Percentiles rank a stretch among this genome's conserved stretches.
phyloP scores from a whole-genome alignment of 2,113 vertebrate genomes.

The Circaetus gallicus region DNA sequence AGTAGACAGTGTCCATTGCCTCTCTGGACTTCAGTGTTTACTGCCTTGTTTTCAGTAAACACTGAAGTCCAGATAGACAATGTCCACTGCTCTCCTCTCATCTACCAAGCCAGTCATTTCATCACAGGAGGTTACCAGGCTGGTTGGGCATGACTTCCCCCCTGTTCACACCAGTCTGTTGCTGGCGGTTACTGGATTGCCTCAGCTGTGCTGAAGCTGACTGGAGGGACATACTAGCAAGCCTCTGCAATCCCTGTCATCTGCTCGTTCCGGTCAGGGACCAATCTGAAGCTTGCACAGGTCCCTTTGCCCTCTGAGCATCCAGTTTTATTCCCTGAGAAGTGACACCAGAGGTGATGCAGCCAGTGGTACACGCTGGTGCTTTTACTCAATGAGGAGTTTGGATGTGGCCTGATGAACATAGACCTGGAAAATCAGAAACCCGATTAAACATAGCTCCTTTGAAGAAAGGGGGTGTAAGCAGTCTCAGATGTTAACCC shows the following conservation, averaged over 20 bases:
- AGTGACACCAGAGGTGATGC: not conserved
- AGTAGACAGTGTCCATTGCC: not conserved
- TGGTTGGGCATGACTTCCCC: not conserved
- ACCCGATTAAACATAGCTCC: not conserved
- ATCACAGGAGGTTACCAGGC: not conserved
- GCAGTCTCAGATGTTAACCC: not conserved
- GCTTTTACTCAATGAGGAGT: not conserved
- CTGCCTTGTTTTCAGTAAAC: not conserved
- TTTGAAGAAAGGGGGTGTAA: not conserved
- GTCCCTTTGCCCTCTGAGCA: not conserved
- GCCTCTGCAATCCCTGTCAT: not conserved
- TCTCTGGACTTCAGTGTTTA: not conserved
- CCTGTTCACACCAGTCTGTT: not conserved
- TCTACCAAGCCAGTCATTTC: not conserved
- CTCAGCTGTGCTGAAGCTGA: not conserved
- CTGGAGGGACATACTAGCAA: not conserved
- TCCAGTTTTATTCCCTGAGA: not conserved
- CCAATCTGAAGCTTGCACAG: not conserved
- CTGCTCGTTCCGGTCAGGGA: not conserved
- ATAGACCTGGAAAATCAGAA: not conserved
- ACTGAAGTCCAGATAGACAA: not conserved
- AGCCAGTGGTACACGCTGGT: not conserved
- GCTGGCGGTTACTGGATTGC: not conserved
- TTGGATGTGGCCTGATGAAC: not conserved
- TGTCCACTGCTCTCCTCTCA: not conserved